These are phyloP conservation scores for Lycocerus yunnanus DNA, from an alignment of 2,888 invertebrate species.

Conservation along the genomic window DNA sequence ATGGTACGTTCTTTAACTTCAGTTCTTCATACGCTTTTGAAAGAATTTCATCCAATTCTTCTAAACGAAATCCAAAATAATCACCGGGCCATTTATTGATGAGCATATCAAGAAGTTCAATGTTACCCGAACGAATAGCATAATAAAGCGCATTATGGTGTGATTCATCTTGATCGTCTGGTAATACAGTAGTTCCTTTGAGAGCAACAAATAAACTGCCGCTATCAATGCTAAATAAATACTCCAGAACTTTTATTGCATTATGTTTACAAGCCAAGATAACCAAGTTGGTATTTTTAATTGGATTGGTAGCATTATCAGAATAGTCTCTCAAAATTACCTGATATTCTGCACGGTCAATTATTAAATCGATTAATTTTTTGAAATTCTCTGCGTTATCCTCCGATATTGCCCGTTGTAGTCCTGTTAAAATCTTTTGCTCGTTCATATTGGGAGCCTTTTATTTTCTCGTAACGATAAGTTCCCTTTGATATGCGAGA, in stretches of 20 bases:
- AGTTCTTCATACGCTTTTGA: background rate
- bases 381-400: background rate
- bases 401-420: background rate
- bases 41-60: background rate
- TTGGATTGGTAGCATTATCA: background rate
- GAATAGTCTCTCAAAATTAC: background rate
- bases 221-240: background rate
- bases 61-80: background rate
- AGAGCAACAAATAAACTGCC: background rate
- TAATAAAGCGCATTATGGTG: background rate
- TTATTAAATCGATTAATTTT: background rate
- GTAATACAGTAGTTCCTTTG: background rate
- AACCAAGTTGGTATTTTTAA: background rate
- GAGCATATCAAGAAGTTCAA: background rate
- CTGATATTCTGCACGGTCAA: no score
- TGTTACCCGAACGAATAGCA: background rate
- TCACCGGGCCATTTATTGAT: background rate
- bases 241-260: background rate
- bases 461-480: no score
- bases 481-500: no score
- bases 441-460: no score
- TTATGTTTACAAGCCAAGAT: background rate
- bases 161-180: background rate
- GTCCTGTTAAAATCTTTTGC: background rate
- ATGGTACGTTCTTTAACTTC: background rate